These are phyloP conservation scores for Anser cygnoides DNA, from an alignment of 2,113 vertebrate species.

Conservation along the genomic window DNA sequence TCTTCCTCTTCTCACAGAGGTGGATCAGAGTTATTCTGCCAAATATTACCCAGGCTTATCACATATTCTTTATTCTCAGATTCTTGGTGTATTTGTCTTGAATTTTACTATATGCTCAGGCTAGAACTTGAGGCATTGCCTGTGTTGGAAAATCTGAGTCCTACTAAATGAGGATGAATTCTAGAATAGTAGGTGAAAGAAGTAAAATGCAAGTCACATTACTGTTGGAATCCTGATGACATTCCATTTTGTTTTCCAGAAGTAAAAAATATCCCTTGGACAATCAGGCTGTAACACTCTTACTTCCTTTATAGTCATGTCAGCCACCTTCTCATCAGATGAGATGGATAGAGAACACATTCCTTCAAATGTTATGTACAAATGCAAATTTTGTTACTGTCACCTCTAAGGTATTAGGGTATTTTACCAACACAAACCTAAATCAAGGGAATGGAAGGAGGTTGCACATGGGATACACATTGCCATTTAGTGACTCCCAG, in stretches of 20 bases:
- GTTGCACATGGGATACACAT: not conserved
- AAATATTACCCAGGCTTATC: not conserved
- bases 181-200: not conserved
- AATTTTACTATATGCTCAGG: not conserved
- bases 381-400: not conserved
- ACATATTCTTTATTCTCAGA: not conserved
- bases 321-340: not conserved
- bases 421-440: not conserved
- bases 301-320: not conserved
- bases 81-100: not conserved
- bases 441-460: not conserved
- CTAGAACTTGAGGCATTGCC: not conserved
- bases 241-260: not conserved
- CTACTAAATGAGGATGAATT: not conserved
- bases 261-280: not conserved
- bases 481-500: not conserved
- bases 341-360: not conserved
- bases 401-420: not conserved
- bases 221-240: not conserved
- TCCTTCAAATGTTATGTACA: not conserved
- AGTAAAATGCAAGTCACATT: not conserved
- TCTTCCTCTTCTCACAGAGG: not conserved
- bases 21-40: not conserved
- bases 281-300: rapidly evolving
- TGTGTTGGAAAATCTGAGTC: not conserved